Evolutionary conservation across 2,888 invertebrate genomes (phyloP), one percentile per base, ranked within the genome.

Genomic region (Eupithecia dodoneata): DNA sequence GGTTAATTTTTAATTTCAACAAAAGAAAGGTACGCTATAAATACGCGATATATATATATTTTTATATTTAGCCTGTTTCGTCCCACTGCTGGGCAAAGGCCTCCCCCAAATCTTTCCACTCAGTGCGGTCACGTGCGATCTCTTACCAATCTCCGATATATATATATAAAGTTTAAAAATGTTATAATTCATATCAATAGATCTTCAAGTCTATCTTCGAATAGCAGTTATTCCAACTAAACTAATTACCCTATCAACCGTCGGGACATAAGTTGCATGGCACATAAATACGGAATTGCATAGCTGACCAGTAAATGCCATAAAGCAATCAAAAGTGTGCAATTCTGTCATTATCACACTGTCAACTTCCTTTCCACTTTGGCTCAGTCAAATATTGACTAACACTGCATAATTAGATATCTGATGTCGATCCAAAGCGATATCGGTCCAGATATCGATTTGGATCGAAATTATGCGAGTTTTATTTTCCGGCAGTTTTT

Each of bases 341-440:
- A 77, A 82, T 84, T 78, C 81, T 81, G 63, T 76, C 65, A 76
- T 76, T 78, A 76, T 82, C 81, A 83, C 79, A 78, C 80, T 80
- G 81, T 83, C 78, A 72, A 83, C 85, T 86, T 87, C 87, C 87
- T 85, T 84, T 79, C 81, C 78, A 76, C 81, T 77, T 76, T 81
- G 74, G 81, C 75, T 74, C 55, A 63, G 77, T 80, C 77, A 67
- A 71, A 69, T 73, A 78, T 74, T 79, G 75, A 67, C 79, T 67
- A 76, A 79, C 76, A 10, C 4, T 9, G 9, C 18, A 59, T 59
- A 18, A 10, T 59, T 18, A 59, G 10, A 2, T 15, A 15, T 52
- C 15, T 55, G 7, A 7, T n/a, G 18, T 59, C 59, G 15, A 59
- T 59, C 18, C 18, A 59, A 59, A 10, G 9, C 9, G 10, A 18